A percentile compares a stretch with the other conserved stretches of the same genome.
phyloP scores from a whole-genome alignment of 2,888 invertebrate genomes.

The Coecobrya sp. region DNA sequence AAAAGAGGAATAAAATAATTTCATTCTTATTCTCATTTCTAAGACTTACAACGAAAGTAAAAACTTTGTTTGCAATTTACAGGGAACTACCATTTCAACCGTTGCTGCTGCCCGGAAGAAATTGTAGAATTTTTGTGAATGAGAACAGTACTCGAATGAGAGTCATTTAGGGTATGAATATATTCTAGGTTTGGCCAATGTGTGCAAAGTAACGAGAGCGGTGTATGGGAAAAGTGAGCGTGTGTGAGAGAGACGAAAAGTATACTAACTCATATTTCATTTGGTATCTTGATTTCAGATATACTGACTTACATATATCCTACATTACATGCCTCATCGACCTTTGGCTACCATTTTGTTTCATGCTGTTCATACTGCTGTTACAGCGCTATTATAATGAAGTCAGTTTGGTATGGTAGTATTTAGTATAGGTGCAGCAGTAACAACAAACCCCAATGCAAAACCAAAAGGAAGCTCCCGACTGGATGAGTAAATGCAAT shows the following conservation, averaged over 20 bases:
- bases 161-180: neutral
- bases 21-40: neutral
- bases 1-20: neutral
- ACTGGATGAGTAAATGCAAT: neutral
- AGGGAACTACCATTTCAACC: neutral
- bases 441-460: neutral
- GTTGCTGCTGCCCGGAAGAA: neutral
- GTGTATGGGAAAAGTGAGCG: neutral
- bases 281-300: constrained; percentile 82
- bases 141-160: constrained; percentile 24
- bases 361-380: neutral
- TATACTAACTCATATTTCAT: constrained; percentile 79
- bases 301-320: constrained; percentile 67
- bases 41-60: neutral
- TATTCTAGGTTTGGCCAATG: neutral
- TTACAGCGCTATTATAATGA: constrained; percentile 33
- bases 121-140: neutral
- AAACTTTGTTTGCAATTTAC: neutral
- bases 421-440: neutral
- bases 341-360: constrained; percentile 76
- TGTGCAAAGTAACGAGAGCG: neutral
- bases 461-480: neutral
- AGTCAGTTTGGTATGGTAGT: neutral
- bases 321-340: constrained; percentile 82
- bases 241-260: neutral